Evolutionary conservation across 2,888 invertebrate genomes (phyloP).

Genomic region (Pterostichus niger): DNA sequence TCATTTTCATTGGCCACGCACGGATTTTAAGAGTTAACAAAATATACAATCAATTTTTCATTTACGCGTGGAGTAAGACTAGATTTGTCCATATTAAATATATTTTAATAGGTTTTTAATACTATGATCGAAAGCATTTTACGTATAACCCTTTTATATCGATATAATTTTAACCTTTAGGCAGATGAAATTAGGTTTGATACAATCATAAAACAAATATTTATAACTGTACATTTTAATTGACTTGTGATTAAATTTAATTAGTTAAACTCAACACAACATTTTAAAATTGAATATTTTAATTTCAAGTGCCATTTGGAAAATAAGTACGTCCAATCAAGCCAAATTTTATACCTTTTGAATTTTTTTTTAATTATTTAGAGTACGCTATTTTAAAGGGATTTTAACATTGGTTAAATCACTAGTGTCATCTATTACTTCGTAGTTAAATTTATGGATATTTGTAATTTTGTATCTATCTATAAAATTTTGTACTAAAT

Average conservation of each 20-base stretch:
- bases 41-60: slow-evolving; percentile 5
- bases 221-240: slow-evolving; percentile 37
- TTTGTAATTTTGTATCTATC: slow-evolving; percentile 41
- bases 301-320: slow-evolving; percentile 1
- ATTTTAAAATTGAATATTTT: neutral
- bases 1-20: slow-evolving; percentile 12
- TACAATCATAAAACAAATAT: too few relatives aligned
- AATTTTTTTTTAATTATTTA: neutral
- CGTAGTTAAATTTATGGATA: slow-evolving; percentile 34
- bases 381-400: slow-evolving; percentile 25
- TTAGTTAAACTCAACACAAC: slow-evolving; percentile 4
- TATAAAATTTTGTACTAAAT: slow-evolving; percentile 44
- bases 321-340: slow-evolving; percentile 45
- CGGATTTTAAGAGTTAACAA: slow-evolving; percentile 4
- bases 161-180: neutral
- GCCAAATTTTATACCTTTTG: slow-evolving; percentile 44
- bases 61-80: slow-evolving; percentile 11
- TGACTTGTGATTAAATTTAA: slow-evolving; percentile 36
- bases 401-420: slow-evolving; percentile 12
- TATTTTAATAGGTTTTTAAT: slow-evolving; percentile 11
- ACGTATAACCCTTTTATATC: slow-evolving; percentile 7
- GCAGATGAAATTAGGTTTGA: neutral
- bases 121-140: slow-evolving; percentile 25
- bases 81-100: slow-evolving; percentile 24
- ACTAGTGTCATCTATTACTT: slow-evolving; percentile 22